Evolutionary conservation across 1,140 invertebrate species (phyloP).

Genomic region (Lethrus apterus): DNA sequence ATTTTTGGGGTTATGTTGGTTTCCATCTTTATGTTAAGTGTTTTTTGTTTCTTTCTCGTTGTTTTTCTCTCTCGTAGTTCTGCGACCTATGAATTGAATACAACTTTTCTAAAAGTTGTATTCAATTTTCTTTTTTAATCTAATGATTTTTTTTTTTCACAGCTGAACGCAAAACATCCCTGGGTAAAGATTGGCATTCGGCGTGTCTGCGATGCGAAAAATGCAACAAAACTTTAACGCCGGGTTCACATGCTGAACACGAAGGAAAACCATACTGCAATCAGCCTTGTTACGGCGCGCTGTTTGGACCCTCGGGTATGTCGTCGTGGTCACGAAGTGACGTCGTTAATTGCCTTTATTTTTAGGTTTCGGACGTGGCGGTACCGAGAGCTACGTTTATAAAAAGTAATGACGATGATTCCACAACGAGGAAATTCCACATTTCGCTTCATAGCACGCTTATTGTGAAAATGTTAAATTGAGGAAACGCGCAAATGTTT

Average conservation of each 20-base stretch:
- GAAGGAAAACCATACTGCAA: slow-evolving; percentile 74
- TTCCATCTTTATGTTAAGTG: too few species aligned
- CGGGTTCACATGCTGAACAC: slow-evolving; percentile 65
- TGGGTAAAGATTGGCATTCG: slow-evolving; percentile 76
- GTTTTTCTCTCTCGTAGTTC: too few species aligned
- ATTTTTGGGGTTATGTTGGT: too few species aligned
- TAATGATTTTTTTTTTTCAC: slow-evolving; percentile 34
- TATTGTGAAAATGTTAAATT: too few species aligned
- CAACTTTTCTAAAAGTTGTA: too few species aligned
- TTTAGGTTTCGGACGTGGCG: slow-evolving; percentile 40
- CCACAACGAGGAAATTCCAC: too few species aligned
- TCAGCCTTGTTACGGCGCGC: slow-evolving; percentile 64
- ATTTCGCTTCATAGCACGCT: too few species aligned
- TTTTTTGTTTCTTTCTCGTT: too few species aligned
- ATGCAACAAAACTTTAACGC: slow-evolving; percentile 68
- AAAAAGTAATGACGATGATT: slow-evolving; percentile 40
- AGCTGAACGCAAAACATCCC: slow-evolving; percentile 71
- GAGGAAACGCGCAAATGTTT: too few species aligned
- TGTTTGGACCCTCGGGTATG: slow-evolving; percentile 64
- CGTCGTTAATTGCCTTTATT: slow-evolving; percentile 4
- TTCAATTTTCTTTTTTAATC: too few species aligned
- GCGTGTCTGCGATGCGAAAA: slow-evolving; percentile 67
- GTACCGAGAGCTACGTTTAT: slow-evolving; percentile 59
- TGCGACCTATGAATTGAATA: too few species aligned
- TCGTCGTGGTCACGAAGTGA: slow-evolving; percentile 2